Evolutionary conservation across 2,888 invertebrate species (phyloP).

Genomic region (Achlya flavicornis): DNA sequence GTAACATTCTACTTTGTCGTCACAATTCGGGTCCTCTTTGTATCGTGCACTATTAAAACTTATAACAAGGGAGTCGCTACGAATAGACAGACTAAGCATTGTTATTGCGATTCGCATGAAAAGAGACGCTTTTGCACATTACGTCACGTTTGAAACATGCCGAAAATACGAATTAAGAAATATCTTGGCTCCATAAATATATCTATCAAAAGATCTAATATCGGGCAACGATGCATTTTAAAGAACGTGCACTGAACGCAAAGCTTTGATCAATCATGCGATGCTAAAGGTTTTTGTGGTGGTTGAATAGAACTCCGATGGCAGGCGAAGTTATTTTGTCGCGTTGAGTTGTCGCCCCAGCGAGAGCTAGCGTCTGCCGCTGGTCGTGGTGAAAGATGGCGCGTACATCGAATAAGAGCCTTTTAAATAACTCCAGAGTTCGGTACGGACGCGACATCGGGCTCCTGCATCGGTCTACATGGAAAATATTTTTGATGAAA

Average conservation of each 20-base stretch:
- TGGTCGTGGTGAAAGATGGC: conserved; percentile 69
- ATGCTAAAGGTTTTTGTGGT: conserved; percentile 75
- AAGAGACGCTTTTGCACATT: conserved; percentile 39
- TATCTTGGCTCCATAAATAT: conserved; percentile 21
- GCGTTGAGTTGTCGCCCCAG: conserved; percentile 43
- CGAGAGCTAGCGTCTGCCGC: conserved; percentile 52
- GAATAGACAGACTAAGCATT: conserved; percentile 48
- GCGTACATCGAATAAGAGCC: conserved; percentile 58
- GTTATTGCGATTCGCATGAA: conserved; percentile 50
- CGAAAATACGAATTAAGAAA: conserved; percentile 12
- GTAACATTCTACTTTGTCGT: conserved; percentile 35
- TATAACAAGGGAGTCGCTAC: conserved; percentile 69
- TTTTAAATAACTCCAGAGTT: conserved; percentile 65
- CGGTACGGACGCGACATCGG: conserved; percentile 34
- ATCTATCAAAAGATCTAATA: conserved; percentile 31
- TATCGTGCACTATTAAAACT: conserved; percentile 74
- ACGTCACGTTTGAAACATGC: conserved; percentile 35
- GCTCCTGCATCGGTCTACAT: conserved; percentile 37
- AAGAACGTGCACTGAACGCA: conserved; percentile 60
- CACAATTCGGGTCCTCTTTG: conserved; percentile 62
- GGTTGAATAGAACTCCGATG: conserved; percentile 67
- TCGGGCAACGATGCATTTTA: conserved; percentile 61
- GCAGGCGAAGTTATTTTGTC: conserved; percentile 72
- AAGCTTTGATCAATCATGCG: conserved; percentile 81
- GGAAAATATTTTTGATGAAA: conserved; percentile 49